phyloP scores from a whole-genome alignment of 2,888 invertebrate species.

The Phytoseiulus persimilis region DNA sequence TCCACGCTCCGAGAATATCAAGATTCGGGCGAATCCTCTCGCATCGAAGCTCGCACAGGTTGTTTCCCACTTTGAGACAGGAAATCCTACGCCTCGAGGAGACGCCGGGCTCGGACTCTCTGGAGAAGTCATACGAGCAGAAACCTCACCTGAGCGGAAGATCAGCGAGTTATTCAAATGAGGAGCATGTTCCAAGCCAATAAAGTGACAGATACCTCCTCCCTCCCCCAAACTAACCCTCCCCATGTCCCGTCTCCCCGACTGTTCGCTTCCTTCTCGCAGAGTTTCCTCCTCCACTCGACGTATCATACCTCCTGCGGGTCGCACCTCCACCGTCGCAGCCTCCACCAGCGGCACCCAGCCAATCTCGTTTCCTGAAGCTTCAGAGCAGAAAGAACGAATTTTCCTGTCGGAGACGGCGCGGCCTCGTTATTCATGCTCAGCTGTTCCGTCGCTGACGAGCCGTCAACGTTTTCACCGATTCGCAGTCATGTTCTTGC shows the following conservation, averaged over 20 bases:
- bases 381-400: background rate
- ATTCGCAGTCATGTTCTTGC: background rate
- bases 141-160: background rate
- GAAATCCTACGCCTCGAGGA: background rate
- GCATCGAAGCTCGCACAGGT: background rate
- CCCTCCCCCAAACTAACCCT: background rate
- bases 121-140: background rate
- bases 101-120: too few relatives aligned
- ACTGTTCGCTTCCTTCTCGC: background rate
- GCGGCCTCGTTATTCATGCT: background rate
- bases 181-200: constrained; percentile 5
- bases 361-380: background rate
- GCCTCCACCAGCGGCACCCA: background rate
- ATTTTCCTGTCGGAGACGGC: background rate
- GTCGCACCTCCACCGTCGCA: background rate
- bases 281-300: background rate
- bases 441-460: background rate
- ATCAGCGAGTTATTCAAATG: background rate
- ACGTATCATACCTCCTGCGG: background rate
- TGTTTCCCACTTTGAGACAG: background rate
- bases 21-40: too few relatives aligned
- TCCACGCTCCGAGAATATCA: too few relatives aligned
- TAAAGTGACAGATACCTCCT: background rate
- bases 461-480: background rate
- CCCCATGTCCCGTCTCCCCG: background rate